phyloP scores from a whole-genome alignment of 2,797 vertebrate species.

The Eulemur albifrons region DNA sequence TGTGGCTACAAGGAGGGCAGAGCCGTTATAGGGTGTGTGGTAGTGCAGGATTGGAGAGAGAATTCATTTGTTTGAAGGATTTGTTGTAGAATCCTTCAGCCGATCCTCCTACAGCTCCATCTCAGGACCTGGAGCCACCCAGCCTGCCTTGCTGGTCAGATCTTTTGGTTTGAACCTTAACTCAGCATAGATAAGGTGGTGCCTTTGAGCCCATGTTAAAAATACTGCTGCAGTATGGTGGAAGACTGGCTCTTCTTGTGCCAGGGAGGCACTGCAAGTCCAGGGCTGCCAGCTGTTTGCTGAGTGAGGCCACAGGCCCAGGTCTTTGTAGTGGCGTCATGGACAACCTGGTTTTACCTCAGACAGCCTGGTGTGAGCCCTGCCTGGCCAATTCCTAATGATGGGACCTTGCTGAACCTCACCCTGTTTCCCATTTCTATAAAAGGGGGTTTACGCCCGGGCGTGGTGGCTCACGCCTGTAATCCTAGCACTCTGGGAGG shows the following conservation, averaged over 20 bases:
- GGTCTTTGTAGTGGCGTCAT: background rate
- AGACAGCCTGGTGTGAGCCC: background rate
- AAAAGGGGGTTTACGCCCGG: background rate
- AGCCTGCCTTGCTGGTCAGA: background rate
- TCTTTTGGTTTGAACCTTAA: slow-evolving; percentile 24
- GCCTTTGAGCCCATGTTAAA: background rate
- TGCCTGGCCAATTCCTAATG: background rate
- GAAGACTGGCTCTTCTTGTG: background rate
- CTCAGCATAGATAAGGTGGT: background rate
- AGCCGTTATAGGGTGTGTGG: background rate
- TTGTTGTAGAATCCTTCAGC: background rate
- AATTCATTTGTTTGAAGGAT: background rate
- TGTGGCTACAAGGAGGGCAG: background rate
- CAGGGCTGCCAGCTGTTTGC: background rate
- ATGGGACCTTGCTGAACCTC: background rate
- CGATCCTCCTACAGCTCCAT: background rate
- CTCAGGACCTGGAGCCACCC: background rate
- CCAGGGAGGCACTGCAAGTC: background rate
- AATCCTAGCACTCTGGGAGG: too few species aligned
- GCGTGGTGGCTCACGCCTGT: too few species aligned
- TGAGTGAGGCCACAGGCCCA: background rate
- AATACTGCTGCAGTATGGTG: background rate
- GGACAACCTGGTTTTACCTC: background rate
- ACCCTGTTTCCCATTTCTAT: background rate
- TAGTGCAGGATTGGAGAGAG: background rate